Percentiles rank a stretch among this genome's conserved stretches.
Conservation (phyloP, 2,888 invertebrate genomes). For the Chloromyia formosa region DNA sequence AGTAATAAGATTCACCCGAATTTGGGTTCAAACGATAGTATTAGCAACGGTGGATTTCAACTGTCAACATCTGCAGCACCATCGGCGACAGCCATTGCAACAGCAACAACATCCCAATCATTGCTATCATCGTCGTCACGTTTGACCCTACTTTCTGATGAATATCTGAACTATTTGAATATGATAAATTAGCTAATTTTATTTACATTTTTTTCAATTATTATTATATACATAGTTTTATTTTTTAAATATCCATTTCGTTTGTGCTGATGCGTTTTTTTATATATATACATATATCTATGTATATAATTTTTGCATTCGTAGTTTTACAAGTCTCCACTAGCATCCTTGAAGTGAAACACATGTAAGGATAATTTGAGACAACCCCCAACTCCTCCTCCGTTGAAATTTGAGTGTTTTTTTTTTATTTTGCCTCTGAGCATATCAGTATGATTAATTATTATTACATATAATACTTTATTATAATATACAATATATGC, state of each 20-base stretch:
- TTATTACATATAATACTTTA: no score
- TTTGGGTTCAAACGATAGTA: not conserved
- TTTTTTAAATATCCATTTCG: conserved; percentile 12
- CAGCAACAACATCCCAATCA: conserved; percentile 22
- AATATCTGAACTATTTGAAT: conserved; percentile 71
- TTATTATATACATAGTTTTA: conserved; percentile 42
- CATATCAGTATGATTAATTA: no score
- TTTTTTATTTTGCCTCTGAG: no score
- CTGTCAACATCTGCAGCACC: no score
- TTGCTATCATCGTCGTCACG: conserved; percentile 60
- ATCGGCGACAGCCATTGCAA: not conserved
- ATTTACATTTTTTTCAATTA: conserved; percentile 50
- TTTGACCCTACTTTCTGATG: conserved; percentile 71
- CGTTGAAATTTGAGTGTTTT: not conserved
- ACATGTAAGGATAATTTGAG: no score
- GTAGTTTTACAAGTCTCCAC: no score
- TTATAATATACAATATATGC: no score
- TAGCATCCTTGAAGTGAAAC: no score
- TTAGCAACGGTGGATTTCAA: no score
- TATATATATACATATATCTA: no score
- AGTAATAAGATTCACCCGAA: conserved; percentile 31
- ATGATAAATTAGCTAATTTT: conserved; percentile 66
- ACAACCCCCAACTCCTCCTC: no score
- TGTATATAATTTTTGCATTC: no score
- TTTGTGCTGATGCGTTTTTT: not conserved